phyloP scores from a whole-genome alignment of 2,797 vertebrate genomes.

The Anisognathus igniventris region DNA sequence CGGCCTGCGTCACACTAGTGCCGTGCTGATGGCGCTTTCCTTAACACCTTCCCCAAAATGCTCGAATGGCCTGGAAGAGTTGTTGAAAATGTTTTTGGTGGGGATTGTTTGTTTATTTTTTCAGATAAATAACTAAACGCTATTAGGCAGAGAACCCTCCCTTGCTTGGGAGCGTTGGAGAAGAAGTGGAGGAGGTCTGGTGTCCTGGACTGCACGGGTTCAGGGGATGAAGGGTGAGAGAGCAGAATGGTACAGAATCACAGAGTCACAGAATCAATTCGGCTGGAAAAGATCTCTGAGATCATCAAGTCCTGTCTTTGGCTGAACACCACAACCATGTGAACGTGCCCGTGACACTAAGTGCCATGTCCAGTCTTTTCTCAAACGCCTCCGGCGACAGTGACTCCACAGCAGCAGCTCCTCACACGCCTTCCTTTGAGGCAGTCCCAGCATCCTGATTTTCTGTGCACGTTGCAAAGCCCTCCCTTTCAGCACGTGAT shows the following conservation, averaged over 20 bases:
- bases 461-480: background rate
- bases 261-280: background rate
- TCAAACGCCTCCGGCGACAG: background rate
- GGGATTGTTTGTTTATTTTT: background rate
- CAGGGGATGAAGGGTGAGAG: background rate
- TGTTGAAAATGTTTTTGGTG: background rate
- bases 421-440: background rate
- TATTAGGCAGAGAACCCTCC: background rate
- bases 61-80: too few relatives aligned
- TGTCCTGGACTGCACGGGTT: accelerated
- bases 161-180: background rate
- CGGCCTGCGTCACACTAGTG: accelerated
- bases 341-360: background rate
- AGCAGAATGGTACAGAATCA: background rate
- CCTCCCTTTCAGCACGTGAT: background rate
- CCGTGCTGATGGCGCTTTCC: too few relatives aligned
- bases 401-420: background rate
- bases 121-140: background rate
- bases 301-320: background rate
- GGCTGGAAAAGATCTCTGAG: background rate
- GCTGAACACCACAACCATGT: background rate
- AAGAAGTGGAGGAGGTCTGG: background rate
- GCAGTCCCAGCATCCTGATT: background rate
- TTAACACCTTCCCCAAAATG: background rate
- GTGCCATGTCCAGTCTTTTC: background rate